Evolutionary conservation across 2,888 invertebrate species (phyloP).

Genomic region (Oligia fasciuncula): DNA sequence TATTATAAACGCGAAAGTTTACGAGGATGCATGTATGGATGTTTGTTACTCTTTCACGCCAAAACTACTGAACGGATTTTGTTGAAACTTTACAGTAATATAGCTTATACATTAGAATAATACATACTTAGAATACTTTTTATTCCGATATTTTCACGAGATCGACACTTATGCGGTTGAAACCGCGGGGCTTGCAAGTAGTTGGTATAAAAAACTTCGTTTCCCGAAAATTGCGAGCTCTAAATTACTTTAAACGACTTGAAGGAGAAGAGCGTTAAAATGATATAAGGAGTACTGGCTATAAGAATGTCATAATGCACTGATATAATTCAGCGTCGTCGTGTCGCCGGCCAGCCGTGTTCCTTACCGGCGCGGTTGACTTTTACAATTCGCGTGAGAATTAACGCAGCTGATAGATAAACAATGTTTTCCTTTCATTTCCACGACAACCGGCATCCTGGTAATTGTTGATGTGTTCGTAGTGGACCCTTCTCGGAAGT

Average conservation of each 20-base stretch:
- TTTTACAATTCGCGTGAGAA: constrained; percentile 60
- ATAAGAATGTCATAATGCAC: constrained; percentile 44
- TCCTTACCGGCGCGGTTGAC: constrained; percentile 31
- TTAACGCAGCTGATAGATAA: constrained; percentile 53
- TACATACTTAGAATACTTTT: too few relatives aligned
- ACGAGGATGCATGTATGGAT: too few relatives aligned
- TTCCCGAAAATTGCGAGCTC: constrained; percentile 23
- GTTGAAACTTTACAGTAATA: too few relatives aligned
- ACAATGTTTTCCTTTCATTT: constrained; percentile 55
- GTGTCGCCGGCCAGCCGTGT: constrained; percentile 12
- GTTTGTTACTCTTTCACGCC: too few relatives aligned
- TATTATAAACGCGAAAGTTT: too few relatives aligned
- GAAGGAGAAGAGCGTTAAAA: constrained; percentile 36
- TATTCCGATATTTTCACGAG: too few relatives aligned
- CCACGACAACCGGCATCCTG: constrained; percentile 28
- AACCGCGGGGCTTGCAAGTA: neutral
- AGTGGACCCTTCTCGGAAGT: constrained; percentile 33
- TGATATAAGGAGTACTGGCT: constrained; percentile 45
- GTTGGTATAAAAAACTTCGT: constrained; percentile 11
- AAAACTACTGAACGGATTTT: too few relatives aligned
- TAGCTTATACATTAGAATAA: too few relatives aligned
- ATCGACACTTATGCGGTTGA: too few relatives aligned
- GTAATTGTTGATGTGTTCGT: constrained; percentile 47
- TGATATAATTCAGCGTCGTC: constrained; percentile 39
- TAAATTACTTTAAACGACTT: constrained; percentile 50